Evolutionary conservation across 2,113 vertebrate species (phyloP).

Genomic region (Menura novaehollandiae): DNA sequence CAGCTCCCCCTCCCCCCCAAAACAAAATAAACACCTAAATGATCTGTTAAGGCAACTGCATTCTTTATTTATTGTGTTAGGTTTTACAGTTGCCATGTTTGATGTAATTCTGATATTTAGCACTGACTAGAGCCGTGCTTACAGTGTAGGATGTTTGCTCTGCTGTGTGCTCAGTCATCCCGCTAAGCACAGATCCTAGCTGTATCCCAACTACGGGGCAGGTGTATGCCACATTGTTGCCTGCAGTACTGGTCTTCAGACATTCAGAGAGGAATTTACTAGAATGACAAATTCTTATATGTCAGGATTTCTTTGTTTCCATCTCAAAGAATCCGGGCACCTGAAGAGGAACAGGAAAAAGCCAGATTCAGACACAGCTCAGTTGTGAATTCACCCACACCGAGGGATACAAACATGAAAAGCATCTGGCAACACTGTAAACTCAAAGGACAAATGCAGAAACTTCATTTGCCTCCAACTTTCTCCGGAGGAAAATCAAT

Average conservation of each 20-base stretch:
- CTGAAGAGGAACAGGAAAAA: not conserved
- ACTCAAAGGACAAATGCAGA: not conserved
- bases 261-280: not conserved
- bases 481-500: not conserved
- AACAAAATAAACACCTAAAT: not conserved
- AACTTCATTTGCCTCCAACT: not conserved
- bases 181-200: not conserved
- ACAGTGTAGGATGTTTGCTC: not conserved
- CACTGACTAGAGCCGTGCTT: not conserved
- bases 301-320: not conserved
- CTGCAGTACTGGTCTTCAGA: not conserved
- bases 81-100: not conserved
- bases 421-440: not conserved
- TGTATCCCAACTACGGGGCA: not conserved
- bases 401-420: not conserved
- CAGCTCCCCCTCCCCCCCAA: accelerated
- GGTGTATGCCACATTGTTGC: not conserved
- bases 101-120: not conserved
- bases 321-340: not conserved
- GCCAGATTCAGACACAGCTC: not conserved
- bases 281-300: not conserved
- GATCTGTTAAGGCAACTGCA: not conserved
- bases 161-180: not conserved
- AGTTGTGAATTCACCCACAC: not conserved
- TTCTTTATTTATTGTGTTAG: not conserved